Evolutionary conservation across 2,888 invertebrate species (phyloP).

Genomic region (Dryobotodes eremita): DNA sequence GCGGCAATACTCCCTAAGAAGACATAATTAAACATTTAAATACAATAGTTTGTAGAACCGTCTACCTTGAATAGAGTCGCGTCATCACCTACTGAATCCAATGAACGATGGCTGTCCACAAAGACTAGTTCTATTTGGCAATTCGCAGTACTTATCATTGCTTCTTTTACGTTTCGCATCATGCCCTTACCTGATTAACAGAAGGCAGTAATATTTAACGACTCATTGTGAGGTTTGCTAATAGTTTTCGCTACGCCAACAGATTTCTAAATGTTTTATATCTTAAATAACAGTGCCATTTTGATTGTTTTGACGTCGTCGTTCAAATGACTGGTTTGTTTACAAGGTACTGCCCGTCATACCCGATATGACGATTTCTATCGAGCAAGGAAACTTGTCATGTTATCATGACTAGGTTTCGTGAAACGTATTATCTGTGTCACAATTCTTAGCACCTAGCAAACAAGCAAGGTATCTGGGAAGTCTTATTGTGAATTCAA

Average conservation of each 20-base stretch:
- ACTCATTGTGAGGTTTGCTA: slow-evolving; percentile 86
- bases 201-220: slow-evolving; percentile 86
- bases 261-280: slow-evolving; percentile 77
- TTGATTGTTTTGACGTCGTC: slow-evolving; percentile 52
- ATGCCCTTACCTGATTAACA: slow-evolving; percentile 82
- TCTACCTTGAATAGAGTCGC: slow-evolving; percentile 38
- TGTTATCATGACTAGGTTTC: slow-evolving; percentile 39
- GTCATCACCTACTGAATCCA: slow-evolving; percentile 41
- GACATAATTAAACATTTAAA: slow-evolving; percentile 45
- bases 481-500: slow-evolving; percentile 81
- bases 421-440: slow-evolving; percentile 50
- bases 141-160: slow-evolving; percentile 77
- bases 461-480: slow-evolving; percentile 51
- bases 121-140: slow-evolving; percentile 65
- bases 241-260: slow-evolving; percentile 77
- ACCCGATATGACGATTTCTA: slow-evolving; percentile 48
- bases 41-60: slow-evolving; percentile 41
- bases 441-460: slow-evolving; percentile 58
- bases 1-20: slow-evolving; percentile 10
- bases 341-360: slow-evolving; percentile 24
- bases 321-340: slow-evolving; percentile 41
- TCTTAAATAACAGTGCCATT: slow-evolving; percentile 59
- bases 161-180: slow-evolving; percentile 80
- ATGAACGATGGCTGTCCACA: slow-evolving; percentile 48
- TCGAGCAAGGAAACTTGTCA: slow-evolving; percentile 33